Percentiles rank a stretch among this genome's conserved stretches.
These are phyloP conservation scores for Mirza zaza DNA, from an alignment of 2,113 vertebrate species.

Conservation along the genomic window DNA sequence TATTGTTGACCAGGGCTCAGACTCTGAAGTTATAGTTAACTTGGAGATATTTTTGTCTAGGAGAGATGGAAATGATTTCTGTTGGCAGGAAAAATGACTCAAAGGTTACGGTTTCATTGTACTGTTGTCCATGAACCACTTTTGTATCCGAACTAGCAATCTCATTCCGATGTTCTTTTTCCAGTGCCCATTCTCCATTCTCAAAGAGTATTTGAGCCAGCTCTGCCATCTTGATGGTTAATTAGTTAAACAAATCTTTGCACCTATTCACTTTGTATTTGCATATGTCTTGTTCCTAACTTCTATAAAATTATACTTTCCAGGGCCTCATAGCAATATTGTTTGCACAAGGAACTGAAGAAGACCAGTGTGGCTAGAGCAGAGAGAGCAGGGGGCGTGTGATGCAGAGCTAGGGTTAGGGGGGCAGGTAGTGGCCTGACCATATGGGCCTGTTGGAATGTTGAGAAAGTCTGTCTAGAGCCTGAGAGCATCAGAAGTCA, in stretches of 20 bases:
- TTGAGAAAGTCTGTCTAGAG: not conserved
- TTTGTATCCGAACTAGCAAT: not conserved
- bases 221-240: not conserved
- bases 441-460: not conserved
- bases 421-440: not conserved
- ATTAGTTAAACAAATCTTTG: not conserved
- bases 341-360: not conserved
- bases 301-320: not conserved
- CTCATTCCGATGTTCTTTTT: not conserved
- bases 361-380: not conserved
- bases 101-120: not conserved
- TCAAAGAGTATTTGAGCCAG: not conserved
- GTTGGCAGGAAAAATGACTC: not conserved
- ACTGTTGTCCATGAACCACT: not conserved
- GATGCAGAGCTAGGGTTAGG: too few relatives aligned
- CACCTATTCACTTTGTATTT: not conserved
- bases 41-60: not conserved
- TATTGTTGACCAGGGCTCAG: not conserved
- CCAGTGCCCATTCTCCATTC: not conserved
- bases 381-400: not conserved
- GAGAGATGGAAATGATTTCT: conserved; percentile 11
- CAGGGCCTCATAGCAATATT: not conserved
- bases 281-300: not conserved
- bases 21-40: not conserved
- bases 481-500: not conserved